phyloP scores from a whole-genome alignment of 2,797 vertebrate genomes.

The Centroberyx gerrardi region DNA sequence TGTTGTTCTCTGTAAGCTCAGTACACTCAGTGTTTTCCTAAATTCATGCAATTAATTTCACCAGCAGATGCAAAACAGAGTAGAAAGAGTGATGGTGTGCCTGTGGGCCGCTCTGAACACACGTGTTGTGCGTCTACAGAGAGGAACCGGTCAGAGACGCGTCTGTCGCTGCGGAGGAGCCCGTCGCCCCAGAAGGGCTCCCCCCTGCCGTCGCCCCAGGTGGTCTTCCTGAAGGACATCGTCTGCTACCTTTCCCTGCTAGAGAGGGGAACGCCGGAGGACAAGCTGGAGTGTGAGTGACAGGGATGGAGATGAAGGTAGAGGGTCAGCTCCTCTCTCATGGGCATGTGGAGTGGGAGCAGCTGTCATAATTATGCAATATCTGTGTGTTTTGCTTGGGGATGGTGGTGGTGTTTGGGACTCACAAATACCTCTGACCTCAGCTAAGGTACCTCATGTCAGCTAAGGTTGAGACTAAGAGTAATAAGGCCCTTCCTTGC shows the following conservation, averaged over 20 bases:
- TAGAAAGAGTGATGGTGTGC: background rate
- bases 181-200: slow-evolving; percentile 82
- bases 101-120: background rate
- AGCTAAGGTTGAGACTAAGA: slow-evolving; percentile 36
- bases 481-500: slow-evolving; percentile 34
- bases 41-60: background rate
- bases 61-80: background rate
- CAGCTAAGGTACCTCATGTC: slow-evolving; percentile 3
- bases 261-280: slow-evolving; percentile 92
- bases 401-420: no score
- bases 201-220: slow-evolving; percentile 75
- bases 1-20: background rate
- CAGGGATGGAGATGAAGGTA: slow-evolving; percentile 4
- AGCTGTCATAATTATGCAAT: slow-evolving; percentile 3
- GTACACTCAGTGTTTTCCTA: background rate
- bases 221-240: slow-evolving; percentile 94
- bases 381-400: slow-evolving; percentile 8
- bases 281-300: slow-evolving; percentile 96
- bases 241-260: slow-evolving; percentile 96
- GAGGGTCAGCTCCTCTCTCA: slow-evolving; percentile 22
- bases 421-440: background rate
- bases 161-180: slow-evolving; percentile 81
- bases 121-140: slow-evolving; percentile 76
- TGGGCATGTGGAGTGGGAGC: background rate
- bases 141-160: slow-evolving; percentile 81